Evolutionary conservation across 2,888 invertebrate species (phyloP), one percentile per base, ranked within the genome.

Genomic region (Nezara viridula): DNA sequence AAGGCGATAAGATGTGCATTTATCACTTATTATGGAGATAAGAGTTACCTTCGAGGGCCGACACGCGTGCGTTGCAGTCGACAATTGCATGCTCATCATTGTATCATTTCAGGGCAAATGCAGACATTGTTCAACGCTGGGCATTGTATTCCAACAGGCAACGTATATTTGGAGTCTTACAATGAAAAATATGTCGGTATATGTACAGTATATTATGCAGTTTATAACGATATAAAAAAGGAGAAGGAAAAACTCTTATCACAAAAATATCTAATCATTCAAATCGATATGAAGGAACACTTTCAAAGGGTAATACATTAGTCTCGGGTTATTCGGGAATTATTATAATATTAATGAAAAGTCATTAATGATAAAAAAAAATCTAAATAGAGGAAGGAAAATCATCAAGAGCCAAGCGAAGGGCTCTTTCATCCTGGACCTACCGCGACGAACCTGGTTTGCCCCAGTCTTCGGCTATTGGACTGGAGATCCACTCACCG

Each of bases 1-100:
- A 32, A 66, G 14, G 66, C 32, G 66, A 66, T 66, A 66, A 66
- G 66, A 32, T 66, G 32, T 66, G 66, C 66, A 66, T 66, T 66
- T 66, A 66, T 32, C 66, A 66, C 66, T 66, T 32, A 55, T 27
- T 12, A 66, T 66, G 19, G 6, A 32, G 66, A 66, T 66, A 66
- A 66, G 66, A 66, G 32, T 66, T 66, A 66, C 32, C 66, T 66
- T 32, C 66, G 6, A 66, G 60, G 60, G 60, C 60, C 9, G 60
- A 2, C 27, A 60, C 60, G 60, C 60, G 14, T 60, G 66, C 66
- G 66, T 66, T 32, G 16, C 32, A 66, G 60, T 60, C 60, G 2
- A 27, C 60, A 27, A 19, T 66, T 32, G 60, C 66, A 66, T 60
- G 27, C 14, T 60, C 60, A 60, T 60, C 60, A 60, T 66, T 32